Conservation (phyloP, 2,888 invertebrate genomes). For the Tiliacea citrago region DNA sequence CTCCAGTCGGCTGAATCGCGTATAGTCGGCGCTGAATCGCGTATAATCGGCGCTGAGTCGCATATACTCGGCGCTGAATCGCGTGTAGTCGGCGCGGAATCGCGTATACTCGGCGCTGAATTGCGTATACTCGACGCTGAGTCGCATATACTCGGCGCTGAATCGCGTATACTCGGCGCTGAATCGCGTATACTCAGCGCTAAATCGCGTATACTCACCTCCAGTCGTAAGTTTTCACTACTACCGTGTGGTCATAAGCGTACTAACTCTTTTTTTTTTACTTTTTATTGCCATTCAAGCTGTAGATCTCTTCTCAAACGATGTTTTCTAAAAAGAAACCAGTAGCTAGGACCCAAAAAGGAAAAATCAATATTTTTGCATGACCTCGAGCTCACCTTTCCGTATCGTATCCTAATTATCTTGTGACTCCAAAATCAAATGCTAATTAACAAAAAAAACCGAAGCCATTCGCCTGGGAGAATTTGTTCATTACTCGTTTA, state of each 20-base stretch:
- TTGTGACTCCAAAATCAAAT: constrained; percentile 41
- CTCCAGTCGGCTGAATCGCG: neutral
- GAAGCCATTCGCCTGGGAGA: constrained; percentile 30
- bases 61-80: neutral
- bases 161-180: too few relatives aligned
- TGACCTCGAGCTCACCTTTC: constrained; percentile 19
- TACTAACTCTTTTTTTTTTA: neutral
- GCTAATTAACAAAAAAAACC: constrained; percentile 54
- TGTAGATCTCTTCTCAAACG: neutral
- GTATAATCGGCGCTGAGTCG: neutral
- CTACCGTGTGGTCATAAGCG: too few relatives aligned
- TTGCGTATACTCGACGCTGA: neutral
- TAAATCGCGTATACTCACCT: neutral
- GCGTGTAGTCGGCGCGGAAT: neutral
- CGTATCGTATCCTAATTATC: constrained; percentile 34
- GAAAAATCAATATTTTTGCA: neutral
- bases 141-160: too few relatives aligned
- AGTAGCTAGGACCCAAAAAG: neutral
- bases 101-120: neutral
- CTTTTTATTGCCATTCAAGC: neutral
- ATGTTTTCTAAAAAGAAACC: neutral
- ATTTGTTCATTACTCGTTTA: constrained; percentile 48
- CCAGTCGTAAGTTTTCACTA: neutral
- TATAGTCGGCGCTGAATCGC: neutral
- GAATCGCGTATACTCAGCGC: neutral